These are phyloP conservation scores for Scrobipalpa atriplicella DNA, from an alignment of 2,888 invertebrate genomes.

Conservation along the genomic window DNA sequence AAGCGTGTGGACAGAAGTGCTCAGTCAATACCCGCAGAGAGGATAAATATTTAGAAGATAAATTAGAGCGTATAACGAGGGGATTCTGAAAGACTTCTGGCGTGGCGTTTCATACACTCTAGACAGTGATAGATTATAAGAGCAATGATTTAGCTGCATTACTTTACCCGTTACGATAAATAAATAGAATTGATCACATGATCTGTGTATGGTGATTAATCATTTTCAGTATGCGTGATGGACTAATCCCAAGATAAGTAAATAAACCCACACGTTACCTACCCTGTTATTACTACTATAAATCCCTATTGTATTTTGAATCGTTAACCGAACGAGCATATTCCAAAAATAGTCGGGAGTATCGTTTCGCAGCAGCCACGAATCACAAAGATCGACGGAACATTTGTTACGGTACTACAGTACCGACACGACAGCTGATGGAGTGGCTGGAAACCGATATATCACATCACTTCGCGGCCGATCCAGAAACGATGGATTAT, in stretches of 20 bases:
- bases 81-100: conserved; percentile 8
- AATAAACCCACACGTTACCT: background rate
- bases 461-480: conserved; percentile 1
- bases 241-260: background rate
- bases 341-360: conserved; percentile 33
- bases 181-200: background rate
- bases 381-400: conserved; percentile 27
- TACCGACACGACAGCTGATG: conserved; percentile 11
- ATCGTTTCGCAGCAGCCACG: conserved; percentile 22
- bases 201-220: background rate
- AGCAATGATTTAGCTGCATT: background rate
- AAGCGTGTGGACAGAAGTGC: background rate
- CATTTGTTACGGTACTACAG: conserved; percentile 21
- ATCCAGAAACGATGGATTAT: background rate
- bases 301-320: background rate
- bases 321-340: conserved; percentile 29
- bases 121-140: conserved; percentile 17
- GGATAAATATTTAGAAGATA: conserved; percentile 17
- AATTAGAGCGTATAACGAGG: background rate
- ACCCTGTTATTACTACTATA: background rate
- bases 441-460: conserved; percentile 19
- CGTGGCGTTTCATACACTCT: background rate
- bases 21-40: background rate
- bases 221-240: background rate
- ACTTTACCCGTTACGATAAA: conserved; percentile 8